Conservation (phyloP, 2,113 vertebrate genomes). For the Lagopus muta region DNA sequence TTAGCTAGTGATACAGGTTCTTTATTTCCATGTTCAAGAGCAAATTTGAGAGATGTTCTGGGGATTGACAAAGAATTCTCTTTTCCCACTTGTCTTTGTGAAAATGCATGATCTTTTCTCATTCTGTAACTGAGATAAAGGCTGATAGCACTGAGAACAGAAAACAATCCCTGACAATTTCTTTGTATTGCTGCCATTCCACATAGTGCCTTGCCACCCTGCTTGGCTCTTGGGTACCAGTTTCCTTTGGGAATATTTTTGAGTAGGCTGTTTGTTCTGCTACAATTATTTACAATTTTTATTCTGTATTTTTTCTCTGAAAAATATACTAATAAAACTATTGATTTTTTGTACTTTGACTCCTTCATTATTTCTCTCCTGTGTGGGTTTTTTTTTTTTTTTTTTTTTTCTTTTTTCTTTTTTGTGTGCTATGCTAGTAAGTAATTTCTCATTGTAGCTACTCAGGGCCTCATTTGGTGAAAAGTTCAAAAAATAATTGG, state of each 20-base stretch:
- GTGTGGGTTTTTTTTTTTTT: background rate
- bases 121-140: slow-evolving; percentile 27
- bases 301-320: slow-evolving; percentile 61
- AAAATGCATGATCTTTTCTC: slow-evolving; percentile 5
- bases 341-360: slow-evolving; percentile 39
- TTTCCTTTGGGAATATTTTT: slow-evolving; percentile 32
- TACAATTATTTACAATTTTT: slow-evolving; percentile 7
- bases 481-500: background rate
- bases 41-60: slow-evolving; percentile 13
- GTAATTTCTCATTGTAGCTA: background rate
- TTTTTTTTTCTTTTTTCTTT: background rate
- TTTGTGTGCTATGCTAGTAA: background rate
- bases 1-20: slow-evolving; percentile 65
- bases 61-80: background rate
- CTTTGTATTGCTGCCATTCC: slow-evolving; percentile 20
- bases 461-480: background rate
- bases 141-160: slow-evolving; percentile 4
- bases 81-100: background rate
- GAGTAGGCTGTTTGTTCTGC: slow-evolving; percentile 18
- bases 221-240: background rate
- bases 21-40: slow-evolving; percentile 66
- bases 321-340: slow-evolving; percentile 73
- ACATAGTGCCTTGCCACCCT: background rate
- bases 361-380: slow-evolving; percentile 62
- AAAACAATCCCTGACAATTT: slow-evolving; percentile 38